Evolutionary conservation across 2,113 vertebrate species (phyloP).

Genomic region (Pleuronectes platessa): DNA sequence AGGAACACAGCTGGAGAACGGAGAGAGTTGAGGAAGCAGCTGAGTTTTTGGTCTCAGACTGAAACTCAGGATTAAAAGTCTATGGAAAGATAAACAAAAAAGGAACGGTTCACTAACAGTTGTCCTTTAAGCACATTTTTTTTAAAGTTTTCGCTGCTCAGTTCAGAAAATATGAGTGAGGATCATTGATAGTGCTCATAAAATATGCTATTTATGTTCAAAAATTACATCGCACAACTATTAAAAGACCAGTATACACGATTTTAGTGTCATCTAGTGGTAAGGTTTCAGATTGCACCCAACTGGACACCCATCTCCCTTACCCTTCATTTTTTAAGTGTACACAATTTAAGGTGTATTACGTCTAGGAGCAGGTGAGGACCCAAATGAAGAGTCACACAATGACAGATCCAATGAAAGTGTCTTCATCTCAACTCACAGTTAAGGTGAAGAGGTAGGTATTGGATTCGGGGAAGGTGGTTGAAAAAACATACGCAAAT

Average conservation of each 20-base stretch:
- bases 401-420: too few relatives aligned
- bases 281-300: not conserved
- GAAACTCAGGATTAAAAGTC: slow-evolving; percentile 6
- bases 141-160: not conserved
- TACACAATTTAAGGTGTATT: too few relatives aligned
- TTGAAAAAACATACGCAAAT: too few relatives aligned
- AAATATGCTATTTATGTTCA: not conserved
- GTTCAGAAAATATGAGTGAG: not conserved
- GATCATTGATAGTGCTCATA: not conserved
- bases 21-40: slow-evolving; percentile 13
- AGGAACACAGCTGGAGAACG: slow-evolving; percentile 55
- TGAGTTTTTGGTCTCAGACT: slow-evolving; percentile 7
- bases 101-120: not conserved
- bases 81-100: slow-evolving; percentile 21
- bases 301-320: too few relatives aligned
- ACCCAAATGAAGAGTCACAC: too few relatives aligned
- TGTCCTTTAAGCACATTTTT: not conserved
- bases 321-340: not conserved
- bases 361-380: too few relatives aligned
- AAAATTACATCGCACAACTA: not conserved
- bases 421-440: too few relatives aligned
- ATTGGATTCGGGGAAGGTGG: too few relatives aligned
- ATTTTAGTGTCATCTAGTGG: not conserved
- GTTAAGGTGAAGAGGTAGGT: too few relatives aligned
- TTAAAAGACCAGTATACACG: not conserved